A percentile compares a stretch with the other conserved stretches of the same genome.
Evolutionary conservation across 2,113 vertebrate species (phyloP).

Genomic region (Reinhardtius hippoglossoides): DNA sequence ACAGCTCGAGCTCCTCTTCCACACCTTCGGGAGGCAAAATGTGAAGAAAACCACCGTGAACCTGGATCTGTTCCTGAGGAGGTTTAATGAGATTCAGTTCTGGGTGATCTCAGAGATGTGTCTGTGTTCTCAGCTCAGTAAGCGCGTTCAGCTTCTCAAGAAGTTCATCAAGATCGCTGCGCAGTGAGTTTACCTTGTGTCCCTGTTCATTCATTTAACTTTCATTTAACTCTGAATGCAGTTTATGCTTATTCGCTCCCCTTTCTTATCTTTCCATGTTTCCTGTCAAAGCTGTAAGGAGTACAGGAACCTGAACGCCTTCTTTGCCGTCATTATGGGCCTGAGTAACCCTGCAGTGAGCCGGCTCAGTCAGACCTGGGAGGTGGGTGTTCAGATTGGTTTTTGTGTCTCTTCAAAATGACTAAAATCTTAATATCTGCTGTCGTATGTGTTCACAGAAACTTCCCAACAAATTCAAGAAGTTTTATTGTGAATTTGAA

Average conservation of each 20-base stretch:
- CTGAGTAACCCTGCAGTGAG: slow-evolving; percentile 97
- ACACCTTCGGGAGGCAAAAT: slow-evolving; percentile 95
- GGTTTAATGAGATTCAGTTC: slow-evolving; percentile 98
- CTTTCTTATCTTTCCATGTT: background rate
- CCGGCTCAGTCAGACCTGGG: slow-evolving; percentile 94
- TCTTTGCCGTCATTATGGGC: slow-evolving; percentile 97
- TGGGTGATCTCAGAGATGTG: slow-evolving; percentile 98
- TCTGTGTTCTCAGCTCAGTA: slow-evolving; percentile 94
- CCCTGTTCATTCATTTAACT: background rate
- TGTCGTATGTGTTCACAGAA: slow-evolving; percentile 88
- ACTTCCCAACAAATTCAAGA: slow-evolving; percentile 99
- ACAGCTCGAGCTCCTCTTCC: slow-evolving; percentile 95
- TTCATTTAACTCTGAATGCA: background rate
- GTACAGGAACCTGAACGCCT: slow-evolving; percentile 96
- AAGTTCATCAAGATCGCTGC: slow-evolving; percentile 99
- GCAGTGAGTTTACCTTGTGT: slow-evolving; percentile 87
- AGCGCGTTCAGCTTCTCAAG: slow-evolving; percentile 97
- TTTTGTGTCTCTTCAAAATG: background rate
- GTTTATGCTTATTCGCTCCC: background rate
- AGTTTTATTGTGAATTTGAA: slow-evolving; percentile 98
- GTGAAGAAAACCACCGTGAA: slow-evolving; percentile 97
- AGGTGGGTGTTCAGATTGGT: slow-evolving; percentile 84
- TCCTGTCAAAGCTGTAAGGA: slow-evolving; percentile 93
- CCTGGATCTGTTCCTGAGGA: slow-evolving; percentile 95
- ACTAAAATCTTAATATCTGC: slow-evolving; percentile 18